Evolutionary conservation across 2,888 invertebrate species (phyloP).

Genomic region (Hedychridium roseum): DNA sequence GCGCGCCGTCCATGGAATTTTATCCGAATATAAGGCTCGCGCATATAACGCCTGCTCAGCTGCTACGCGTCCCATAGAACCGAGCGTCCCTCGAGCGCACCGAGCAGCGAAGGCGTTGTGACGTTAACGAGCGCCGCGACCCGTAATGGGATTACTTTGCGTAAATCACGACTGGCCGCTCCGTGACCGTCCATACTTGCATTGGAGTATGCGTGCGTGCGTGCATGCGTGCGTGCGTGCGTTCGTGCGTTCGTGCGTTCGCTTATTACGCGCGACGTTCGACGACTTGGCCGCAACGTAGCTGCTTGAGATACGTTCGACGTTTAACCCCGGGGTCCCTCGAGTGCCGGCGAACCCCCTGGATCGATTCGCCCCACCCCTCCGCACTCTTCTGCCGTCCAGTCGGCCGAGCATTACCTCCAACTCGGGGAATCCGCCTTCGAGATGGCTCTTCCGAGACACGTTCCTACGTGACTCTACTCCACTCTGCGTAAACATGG

Average conservation of each 20-base stretch:
- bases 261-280: conserved; percentile 36
- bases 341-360: conserved; percentile 23
- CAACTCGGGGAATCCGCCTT: conserved; percentile 40
- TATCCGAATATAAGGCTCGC: no score
- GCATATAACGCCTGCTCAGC: no score
- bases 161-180: conserved; percentile 42
- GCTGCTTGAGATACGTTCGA: conserved; percentile 44
- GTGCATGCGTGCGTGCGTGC: background rate
- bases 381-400: conserved; percentile 2
- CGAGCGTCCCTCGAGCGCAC: no score
- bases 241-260: conserved; percentile 8
- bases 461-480: no score
- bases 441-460: conserved; percentile 12
- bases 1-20: no score
- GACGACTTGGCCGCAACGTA: conserved; percentile 19
- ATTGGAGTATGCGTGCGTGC: conserved; percentile 8
- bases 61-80: no score
- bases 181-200: conserved; percentile 12
- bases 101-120: conserved; percentile 8
- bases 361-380: conserved; percentile 20
- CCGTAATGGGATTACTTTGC: conserved; percentile 51
- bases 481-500: no score
- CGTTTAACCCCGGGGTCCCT: conserved; percentile 44
- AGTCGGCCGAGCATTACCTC: conserved; percentile 31
- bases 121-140: conserved; percentile 46